phyloP scores from a whole-genome alignment of 1,140 invertebrate genomes.

The Aphidius gifuensis region DNA sequence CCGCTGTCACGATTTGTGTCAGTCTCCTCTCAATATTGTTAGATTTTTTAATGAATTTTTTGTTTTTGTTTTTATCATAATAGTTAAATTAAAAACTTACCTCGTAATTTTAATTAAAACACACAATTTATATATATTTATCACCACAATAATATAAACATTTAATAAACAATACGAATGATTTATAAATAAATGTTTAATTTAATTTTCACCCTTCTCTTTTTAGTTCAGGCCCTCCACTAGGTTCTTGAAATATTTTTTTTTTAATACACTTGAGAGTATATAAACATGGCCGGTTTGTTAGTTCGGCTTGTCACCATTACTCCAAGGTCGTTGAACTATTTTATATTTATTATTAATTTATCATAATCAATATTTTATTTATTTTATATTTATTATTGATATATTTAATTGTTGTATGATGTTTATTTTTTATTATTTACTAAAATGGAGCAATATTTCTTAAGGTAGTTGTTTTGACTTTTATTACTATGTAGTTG shows the following conservation, averaged over 20 bases:
- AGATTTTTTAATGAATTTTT: constrained; percentile 18
- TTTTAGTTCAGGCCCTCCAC: constrained; percentile 17
- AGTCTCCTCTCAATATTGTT: constrained; percentile 39
- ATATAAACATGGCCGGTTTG: constrained; percentile 52
- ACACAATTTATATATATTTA: constrained; percentile 1
- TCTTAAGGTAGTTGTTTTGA: constrained; percentile 33
- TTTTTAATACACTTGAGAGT: constrained; percentile 39
- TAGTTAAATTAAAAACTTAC: constrained; percentile 36
- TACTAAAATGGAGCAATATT: constrained; percentile 4
- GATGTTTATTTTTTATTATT: too few species aligned
- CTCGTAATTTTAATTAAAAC: constrained; percentile 41
- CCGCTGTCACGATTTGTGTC: constrained; percentile 46
- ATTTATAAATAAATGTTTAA: neutral
- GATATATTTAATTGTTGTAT: too few species aligned
- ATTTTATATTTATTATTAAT: constrained; percentile 18
- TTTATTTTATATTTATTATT: neutral
- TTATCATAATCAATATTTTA: neutral
- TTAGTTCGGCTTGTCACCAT: constrained; percentile 42
- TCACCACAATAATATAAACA: neutral
- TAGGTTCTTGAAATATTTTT: constrained; percentile 28
- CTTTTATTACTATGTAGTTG: constrained; percentile 23
- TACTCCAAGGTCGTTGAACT: constrained; percentile 47
- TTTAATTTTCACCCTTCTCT: constrained; percentile 4
- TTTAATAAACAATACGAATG: neutral
- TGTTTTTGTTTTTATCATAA: too few species aligned